Percentiles rank a stretch among this genome's conserved stretches.
Evolutionary conservation across 2,888 invertebrate species (phyloP).

Genomic region (Caenorhabditis sinica): DNA sequence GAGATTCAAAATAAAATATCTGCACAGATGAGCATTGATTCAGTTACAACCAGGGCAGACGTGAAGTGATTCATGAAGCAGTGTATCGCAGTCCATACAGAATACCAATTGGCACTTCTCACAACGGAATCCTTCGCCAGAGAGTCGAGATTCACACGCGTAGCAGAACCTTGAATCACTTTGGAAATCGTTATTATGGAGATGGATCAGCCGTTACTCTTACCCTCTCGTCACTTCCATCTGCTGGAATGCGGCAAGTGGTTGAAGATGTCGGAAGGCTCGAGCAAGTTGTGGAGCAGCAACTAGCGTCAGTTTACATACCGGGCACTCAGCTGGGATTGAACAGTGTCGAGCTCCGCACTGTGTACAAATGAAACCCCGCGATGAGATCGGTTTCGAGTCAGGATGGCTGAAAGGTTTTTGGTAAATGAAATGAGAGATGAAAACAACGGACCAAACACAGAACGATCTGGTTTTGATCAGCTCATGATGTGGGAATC

Average conservation of each 20-base stretch:
- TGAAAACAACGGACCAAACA: slow-evolving; percentile 73
- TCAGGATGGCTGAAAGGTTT: slow-evolving; percentile 70
- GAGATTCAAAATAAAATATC: not conserved
- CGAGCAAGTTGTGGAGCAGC: slow-evolving; percentile 92
- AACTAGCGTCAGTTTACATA: slow-evolving; percentile 95
- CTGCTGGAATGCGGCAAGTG: slow-evolving; percentile 69
- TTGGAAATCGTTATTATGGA: not conserved
- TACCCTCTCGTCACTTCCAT: slow-evolving; percentile 51
- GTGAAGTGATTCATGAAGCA: slow-evolving; percentile 94
- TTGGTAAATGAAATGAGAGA: not conserved
- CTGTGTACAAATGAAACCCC: slow-evolving; percentile 87
- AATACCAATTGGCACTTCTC: slow-evolving; percentile 85
- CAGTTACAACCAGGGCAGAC: slow-evolving; percentile 93
- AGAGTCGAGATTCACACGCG: slow-evolving; percentile 76
- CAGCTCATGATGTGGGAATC: slow-evolving; percentile 79
- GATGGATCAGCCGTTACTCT: not conserved
- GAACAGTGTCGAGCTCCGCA: slow-evolving; percentile 98
- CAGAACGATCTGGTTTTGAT: slow-evolving; percentile 75
- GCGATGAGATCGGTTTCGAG: slow-evolving; percentile 66
- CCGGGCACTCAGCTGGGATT: slow-evolving; percentile 96
- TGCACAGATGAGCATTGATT: not conserved
- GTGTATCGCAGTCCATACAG: slow-evolving; percentile 96
- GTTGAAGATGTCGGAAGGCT: slow-evolving; percentile 74
- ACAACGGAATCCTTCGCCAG: slow-evolving; percentile 77
- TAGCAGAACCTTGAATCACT: slow-evolving; percentile 68